These are phyloP conservation scores for Zaprionus obscuricornis DNA, from an alignment of 2,888 invertebrate species.

Conservation along the genomic window DNA sequence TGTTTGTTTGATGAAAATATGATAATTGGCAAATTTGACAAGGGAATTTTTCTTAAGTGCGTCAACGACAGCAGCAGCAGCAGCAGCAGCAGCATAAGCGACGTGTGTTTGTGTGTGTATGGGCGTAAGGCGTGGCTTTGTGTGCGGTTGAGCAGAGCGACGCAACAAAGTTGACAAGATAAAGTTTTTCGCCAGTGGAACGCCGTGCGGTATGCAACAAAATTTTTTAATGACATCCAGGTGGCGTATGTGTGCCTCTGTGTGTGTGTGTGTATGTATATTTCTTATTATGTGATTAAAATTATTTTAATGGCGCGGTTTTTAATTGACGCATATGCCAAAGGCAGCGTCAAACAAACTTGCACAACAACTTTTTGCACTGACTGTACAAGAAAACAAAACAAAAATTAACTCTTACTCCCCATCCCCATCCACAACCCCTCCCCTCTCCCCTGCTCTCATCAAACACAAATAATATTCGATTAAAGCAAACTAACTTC, in stretches of 20 bases:
- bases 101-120: conserved; percentile 22
- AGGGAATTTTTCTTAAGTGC: conserved; percentile 81
- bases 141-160: conserved; percentile 14
- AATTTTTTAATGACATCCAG: conserved; percentile 78
- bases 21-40: conserved; percentile 84
- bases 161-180: conserved; percentile 73
- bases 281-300: conserved; percentile 78
- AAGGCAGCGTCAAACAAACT: conserved; percentile 23
- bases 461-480: not conserved
- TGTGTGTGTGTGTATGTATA: conserved; percentile 44
- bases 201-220: conserved; percentile 61
- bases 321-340: conserved; percentile 77
- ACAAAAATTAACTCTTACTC: no score
- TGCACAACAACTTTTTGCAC: conserved; percentile 27
- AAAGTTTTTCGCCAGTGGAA: conserved; percentile 67
- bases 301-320: conserved; percentile 79
- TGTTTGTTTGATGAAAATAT: conserved; percentile 82
- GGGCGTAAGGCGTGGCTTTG: not conserved
- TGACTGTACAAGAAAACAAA: conserved; percentile 36
- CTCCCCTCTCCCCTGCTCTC: no score
- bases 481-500: conserved; percentile 5
- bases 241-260: conserved; percentile 34
- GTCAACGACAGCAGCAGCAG: conserved; percentile 44
- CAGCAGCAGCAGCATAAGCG: conserved; percentile 12
- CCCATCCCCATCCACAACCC: no score